phyloP scores from a whole-genome alignment of 2,888 invertebrate genomes.

The Eurytoma californica region DNA sequence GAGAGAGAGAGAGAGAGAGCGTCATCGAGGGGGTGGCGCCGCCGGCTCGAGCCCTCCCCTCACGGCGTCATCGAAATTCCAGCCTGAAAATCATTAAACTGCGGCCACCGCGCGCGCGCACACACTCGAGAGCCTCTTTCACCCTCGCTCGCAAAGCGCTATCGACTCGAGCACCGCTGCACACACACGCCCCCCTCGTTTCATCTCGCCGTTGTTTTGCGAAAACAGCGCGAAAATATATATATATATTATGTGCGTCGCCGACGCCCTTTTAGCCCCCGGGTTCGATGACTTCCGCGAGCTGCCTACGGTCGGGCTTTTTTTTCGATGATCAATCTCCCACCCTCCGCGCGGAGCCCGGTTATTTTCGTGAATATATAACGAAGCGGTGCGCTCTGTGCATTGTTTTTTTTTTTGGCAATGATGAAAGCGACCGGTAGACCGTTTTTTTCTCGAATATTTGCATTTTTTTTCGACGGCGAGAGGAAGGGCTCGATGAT shows the following conservation, averaged over 20 bases:
- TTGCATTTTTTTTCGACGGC: neutral
- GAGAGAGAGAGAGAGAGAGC: neutral
- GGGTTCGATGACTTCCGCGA: constrained; percentile 6
- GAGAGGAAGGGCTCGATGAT: neutral
- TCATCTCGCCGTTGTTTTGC: constrained; percentile 45
- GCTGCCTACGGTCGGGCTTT: no score
- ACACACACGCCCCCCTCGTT: constrained; percentile 34
- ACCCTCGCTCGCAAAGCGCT: constrained; percentile 25
- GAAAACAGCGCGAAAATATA: constrained; percentile 32
- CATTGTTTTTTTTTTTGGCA: constrained; percentile 1
- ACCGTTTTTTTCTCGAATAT: neutral
- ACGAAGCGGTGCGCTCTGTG: neutral
- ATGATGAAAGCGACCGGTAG: neutral
- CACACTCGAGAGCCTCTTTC: constrained; percentile 37
- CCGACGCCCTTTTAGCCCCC: neutral
- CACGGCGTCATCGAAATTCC: constrained; percentile 73
- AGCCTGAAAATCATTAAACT: constrained; percentile 74
- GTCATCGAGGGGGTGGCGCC: constrained; percentile 28
- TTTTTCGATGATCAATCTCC: no score
- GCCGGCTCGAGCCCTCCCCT: constrained; percentile 51
- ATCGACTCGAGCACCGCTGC: constrained; percentile 42
- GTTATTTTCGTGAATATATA: no score
- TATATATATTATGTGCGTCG: neutral
- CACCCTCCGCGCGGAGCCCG: no score
- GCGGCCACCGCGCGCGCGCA: constrained; percentile 54